Evolutionary conservation across 2,797 vertebrate genomes (phyloP).

Genomic region (Ciconia nigra): DNA sequence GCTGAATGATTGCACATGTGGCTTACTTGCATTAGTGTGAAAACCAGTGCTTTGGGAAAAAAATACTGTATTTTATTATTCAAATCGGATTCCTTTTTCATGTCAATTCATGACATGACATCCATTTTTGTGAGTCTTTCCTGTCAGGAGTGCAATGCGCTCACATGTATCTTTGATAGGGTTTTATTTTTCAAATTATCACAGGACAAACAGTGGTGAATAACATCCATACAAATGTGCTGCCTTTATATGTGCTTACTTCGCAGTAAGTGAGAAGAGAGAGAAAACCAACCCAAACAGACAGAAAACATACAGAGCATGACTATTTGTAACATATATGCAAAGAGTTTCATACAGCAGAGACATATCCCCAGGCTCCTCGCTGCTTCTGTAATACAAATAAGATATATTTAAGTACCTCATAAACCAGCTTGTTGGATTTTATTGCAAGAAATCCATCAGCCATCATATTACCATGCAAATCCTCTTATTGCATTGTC

Average conservation of each 20-base stretch:
- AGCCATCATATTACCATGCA: conserved; percentile 43
- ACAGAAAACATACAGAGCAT: background rate
- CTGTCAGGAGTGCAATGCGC: background rate
- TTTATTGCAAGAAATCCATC: conserved; percentile 46
- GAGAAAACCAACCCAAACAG: background rate
- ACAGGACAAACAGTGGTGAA: background rate
- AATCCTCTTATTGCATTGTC: conserved; percentile 41
- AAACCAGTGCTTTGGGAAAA: background rate
- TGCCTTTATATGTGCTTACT: background rate
- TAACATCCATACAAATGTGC: background rate
- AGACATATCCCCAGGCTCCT: background rate
- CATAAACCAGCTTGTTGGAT: conserved; percentile 44
- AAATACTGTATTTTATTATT: conserved; percentile 27
- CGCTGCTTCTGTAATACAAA: background rate
- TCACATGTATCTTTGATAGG: background rate
- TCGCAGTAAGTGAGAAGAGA: background rate
- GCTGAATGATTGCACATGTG: conserved; percentile 69
- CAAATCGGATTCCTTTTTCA: background rate
- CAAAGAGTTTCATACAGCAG: background rate
- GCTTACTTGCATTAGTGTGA: conserved; percentile 54
- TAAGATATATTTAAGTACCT: conserved; percentile 34
- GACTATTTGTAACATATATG: background rate
- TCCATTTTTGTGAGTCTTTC: background rate
- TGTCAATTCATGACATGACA: background rate
- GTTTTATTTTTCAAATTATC: conserved; percentile 1